A percentile compares a stretch with the other conserved stretches of the same genome.
These are phyloP conservation scores for Urocitellus parryii DNA, from an alignment of 2,113 vertebrate genomes.

Conservation along the genomic window DNA sequence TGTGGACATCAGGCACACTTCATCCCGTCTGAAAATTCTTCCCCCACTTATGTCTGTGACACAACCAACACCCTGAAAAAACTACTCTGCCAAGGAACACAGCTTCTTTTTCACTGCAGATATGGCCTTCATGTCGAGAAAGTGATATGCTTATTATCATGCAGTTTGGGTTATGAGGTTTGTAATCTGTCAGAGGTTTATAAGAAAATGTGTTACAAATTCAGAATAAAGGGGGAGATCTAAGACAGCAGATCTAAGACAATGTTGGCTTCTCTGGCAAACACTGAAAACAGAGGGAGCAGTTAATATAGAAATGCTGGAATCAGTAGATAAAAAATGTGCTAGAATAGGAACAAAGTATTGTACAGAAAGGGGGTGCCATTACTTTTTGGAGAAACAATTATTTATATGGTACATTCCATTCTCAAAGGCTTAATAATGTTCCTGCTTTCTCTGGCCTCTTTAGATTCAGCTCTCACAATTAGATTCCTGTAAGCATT, in stretches of 20 bases:
- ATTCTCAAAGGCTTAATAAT: constrained; percentile 25
- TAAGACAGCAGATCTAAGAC: neutral
- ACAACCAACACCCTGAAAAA: constrained; percentile 73
- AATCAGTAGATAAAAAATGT: constrained; percentile 10
- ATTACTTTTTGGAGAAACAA: constrained; percentile 23
- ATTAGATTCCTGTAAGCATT: neutral
- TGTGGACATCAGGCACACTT: constrained; percentile 80
- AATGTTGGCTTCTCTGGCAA: neutral
- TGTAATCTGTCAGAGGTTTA: constrained; percentile 62
- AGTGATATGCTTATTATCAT: constrained; percentile 68
- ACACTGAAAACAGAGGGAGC: neutral
- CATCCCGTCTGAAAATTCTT: constrained; percentile 82
- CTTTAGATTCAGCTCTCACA: neutral
- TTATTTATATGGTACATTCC: constrained; percentile 26
- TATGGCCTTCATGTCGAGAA: constrained; percentile 62
- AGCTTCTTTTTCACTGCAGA: constrained; percentile 73
- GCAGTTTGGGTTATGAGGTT: constrained; percentile 67
- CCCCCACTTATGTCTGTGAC: constrained; percentile 66
- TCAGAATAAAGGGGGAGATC: constrained; percentile 43
- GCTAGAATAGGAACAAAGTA: constrained; percentile 38
- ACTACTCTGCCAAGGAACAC: constrained; percentile 64
- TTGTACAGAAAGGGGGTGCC: neutral
- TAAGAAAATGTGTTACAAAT: constrained; percentile 72
- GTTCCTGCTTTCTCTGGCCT: neutral
- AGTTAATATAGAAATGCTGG: neutral